Conservation (phyloP, 2,888 invertebrate genomes). For the Nomada ruficornis region DNA sequence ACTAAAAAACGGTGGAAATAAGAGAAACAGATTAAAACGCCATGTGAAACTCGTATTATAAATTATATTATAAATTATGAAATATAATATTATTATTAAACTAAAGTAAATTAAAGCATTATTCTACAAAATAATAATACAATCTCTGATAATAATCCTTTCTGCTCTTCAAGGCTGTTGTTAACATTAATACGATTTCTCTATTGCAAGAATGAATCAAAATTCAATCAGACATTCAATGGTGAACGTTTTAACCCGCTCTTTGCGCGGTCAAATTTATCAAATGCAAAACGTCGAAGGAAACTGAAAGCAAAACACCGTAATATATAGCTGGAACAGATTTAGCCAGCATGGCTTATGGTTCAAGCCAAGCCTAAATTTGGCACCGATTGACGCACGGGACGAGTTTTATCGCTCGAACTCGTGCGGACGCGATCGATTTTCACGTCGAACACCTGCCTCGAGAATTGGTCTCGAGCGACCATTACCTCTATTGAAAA, state of each 20-base stretch:
- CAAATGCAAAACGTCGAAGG: conserved; percentile 52
- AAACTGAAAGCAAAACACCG: conserved; percentile 58
- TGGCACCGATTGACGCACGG: conserved; percentile 70
- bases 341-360: conserved; percentile 63
- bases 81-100: too few relatives aligned
- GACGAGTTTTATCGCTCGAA: conserved; percentile 60
- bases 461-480: conserved; percentile 37
- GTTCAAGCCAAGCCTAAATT: conserved; percentile 64
- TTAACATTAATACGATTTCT: too few relatives aligned
- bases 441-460: conserved; percentile 64
- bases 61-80: too few relatives aligned
- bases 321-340: conserved; percentile 54
- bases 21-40: background rate
- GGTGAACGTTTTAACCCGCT: conserved; percentile 7
- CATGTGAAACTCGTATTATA: background rate
- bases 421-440: conserved; percentile 63
- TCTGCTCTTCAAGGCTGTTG: too few relatives aligned
- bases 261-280: conserved; percentile 42
- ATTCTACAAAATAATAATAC: too few relatives aligned
- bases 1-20: background rate
- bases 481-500: conserved; percentile 25
- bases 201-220: background rate
- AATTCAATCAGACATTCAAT: conserved; percentile 9
- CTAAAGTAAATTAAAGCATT: too few relatives aligned
- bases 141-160: too few relatives aligned